A percentile compares a stretch with the other conserved stretches of the same genome.
Conservation (phyloP, 1,140 invertebrate species). For the Streblospio benedicti region DNA sequence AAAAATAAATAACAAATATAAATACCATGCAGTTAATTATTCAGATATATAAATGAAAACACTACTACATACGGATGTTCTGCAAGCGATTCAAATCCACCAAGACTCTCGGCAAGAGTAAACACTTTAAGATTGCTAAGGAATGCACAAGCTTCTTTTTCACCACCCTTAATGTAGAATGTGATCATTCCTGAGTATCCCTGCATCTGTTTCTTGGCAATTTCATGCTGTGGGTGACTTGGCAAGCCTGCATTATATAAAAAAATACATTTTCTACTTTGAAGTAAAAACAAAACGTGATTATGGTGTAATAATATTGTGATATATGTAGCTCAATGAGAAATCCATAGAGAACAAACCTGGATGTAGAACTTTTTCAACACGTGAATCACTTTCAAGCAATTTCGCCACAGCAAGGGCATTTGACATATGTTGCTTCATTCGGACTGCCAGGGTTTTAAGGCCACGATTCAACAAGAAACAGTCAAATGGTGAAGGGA, state of each 20-base stretch:
- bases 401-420: slow-evolving; percentile 67
- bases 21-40: too few relatives aligned
- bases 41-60: too few relatives aligned
- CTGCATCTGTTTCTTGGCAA: slow-evolving; percentile 71
- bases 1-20: too few relatives aligned
- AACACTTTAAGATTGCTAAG: slow-evolving; percentile 50
- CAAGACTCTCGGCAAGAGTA: slow-evolving; percentile 86
- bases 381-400: slow-evolving; percentile 66
- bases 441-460: slow-evolving; percentile 84
- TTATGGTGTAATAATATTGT: neutral
- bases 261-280: neutral
- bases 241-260: slow-evolving; percentile 57
- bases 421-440: slow-evolving; percentile 79
- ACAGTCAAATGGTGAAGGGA: slow-evolving; percentile 95
- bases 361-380: slow-evolving; percentile 77
- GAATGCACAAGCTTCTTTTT: slow-evolving; percentile 69
- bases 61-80: slow-evolving; percentile 54
- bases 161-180: slow-evolving; percentile 53
- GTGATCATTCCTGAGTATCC: slow-evolving; percentile 85
- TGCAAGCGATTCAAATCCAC: slow-evolving; percentile 84
- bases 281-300: neutral
- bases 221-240: slow-evolving; percentile 83
- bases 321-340: neutral
- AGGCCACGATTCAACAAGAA: slow-evolving; percentile 85
- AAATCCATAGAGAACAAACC: too few relatives aligned